These are phyloP conservation scores for Motacilla tschutschensis DNA, from an alignment of 2,113 vertebrate genomes.

Conservation along the genomic window DNA sequence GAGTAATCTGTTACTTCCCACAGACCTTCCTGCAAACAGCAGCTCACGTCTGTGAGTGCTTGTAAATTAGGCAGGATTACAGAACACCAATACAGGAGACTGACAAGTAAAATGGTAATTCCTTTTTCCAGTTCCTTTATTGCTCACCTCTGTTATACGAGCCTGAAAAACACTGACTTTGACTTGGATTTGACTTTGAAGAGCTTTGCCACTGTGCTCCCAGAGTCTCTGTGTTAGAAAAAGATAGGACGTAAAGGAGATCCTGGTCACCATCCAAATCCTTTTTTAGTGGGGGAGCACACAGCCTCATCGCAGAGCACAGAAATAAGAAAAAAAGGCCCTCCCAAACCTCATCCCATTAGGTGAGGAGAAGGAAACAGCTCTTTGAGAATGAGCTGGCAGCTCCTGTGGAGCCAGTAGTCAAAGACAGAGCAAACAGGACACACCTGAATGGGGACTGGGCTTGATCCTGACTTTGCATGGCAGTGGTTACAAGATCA, in stretches of 20 bases:
- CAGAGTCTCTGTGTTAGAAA: background rate
- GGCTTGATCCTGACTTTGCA: background rate
- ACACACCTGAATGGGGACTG: background rate
- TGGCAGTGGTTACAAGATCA: background rate
- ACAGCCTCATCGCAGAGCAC: background rate
- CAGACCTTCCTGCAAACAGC: background rate
- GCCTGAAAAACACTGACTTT: background rate
- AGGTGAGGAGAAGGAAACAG: background rate
- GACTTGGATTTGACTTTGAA: background rate
- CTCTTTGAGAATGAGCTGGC: background rate
- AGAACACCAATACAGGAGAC: background rate
- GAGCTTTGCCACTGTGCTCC: background rate
- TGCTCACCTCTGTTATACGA: background rate
- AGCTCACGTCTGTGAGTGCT: background rate
- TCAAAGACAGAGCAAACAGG: background rate
- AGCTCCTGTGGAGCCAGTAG: background rate
- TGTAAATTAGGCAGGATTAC: background rate
- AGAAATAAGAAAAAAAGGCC: background rate
- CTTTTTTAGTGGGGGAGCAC: background rate
- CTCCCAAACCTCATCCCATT: background rate
- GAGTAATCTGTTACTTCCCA: background rate
- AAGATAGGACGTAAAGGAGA: background rate
- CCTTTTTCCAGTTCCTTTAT: background rate
- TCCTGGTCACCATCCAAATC: background rate
- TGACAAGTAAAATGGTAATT: background rate